Conservation (phyloP, 2,888 invertebrate species). For the Mythimna vitellina region DNA sequence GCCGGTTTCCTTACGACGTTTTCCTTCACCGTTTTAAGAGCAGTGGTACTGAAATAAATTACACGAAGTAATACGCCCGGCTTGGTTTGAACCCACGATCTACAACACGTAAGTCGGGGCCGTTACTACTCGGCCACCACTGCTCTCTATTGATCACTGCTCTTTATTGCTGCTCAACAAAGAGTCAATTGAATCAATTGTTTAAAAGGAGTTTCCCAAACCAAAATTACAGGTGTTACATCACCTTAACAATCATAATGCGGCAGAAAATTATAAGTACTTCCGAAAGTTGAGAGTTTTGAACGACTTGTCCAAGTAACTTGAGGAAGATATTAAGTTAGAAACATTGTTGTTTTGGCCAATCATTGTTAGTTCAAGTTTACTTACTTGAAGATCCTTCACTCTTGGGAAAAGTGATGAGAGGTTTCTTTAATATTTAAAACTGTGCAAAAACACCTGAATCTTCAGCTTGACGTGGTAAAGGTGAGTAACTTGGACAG, state of each 20-base stretch:
- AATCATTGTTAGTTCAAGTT: constrained; percentile 24
- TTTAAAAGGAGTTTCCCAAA: not conserved
- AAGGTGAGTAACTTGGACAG: not conserved
- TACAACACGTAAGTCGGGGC: too few species aligned
- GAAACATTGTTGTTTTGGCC: constrained; percentile 17
- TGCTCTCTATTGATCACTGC: too few species aligned
- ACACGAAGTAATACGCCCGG: too few species aligned
- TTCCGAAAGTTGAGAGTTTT: constrained; percentile 27
- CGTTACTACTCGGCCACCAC: too few species aligned
- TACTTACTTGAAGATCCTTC: constrained; percentile 3
- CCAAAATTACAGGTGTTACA: not conserved
- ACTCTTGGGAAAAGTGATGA: not conserved
- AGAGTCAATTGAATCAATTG: too few species aligned
- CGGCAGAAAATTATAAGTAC: constrained; percentile 25
- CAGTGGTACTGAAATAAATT: too few species aligned
- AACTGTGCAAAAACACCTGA: not conserved
- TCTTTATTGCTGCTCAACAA: too few species aligned
- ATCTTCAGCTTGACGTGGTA: not conserved
- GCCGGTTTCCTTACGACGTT: too few species aligned
- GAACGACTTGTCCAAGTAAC: constrained; percentile 23
- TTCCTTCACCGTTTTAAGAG: too few species aligned
- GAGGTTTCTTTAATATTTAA: not conserved
- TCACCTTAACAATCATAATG: not conserved
- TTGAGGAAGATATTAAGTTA: constrained; percentile 24
- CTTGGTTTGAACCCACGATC: too few species aligned